These are phyloP conservation scores for Drosophila falleni DNA, from an alignment of 2,888 invertebrate genomes.

Conservation along the genomic window DNA sequence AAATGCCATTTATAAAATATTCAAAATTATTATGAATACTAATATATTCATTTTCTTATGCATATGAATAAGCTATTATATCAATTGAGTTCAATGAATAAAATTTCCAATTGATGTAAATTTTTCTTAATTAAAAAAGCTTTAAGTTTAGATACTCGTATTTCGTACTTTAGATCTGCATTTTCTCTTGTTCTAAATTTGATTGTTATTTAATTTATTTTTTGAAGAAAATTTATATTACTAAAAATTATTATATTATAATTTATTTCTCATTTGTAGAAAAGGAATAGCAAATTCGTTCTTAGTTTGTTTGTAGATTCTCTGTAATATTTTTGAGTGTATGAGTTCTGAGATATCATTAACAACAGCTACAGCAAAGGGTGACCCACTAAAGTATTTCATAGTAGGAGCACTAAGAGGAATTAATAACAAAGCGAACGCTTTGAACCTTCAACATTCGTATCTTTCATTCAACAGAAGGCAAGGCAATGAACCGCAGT, in stretches of 20 bases:
- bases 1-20: neutral
- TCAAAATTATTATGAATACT: constrained; percentile 1
- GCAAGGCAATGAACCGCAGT: constrained; percentile 65
- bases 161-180: neutral
- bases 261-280: neutral
- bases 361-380: neutral
- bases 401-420: neutral
- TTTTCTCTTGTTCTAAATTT: neutral
- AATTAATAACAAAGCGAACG: constrained; percentile 18
- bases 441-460: constrained; percentile 8
- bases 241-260: too few species aligned
- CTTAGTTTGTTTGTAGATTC: neutral
- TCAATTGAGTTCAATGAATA: constrained; percentile 22
- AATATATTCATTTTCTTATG: constrained; percentile 1
- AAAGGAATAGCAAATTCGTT: neutral
- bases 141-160: neutral
- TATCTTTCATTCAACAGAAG: constrained; percentile 22
- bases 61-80: neutral
- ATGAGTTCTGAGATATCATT: neutral
- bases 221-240: neutral
- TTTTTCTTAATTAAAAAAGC: neutral
- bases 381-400: constrained; percentile 14
- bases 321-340: neutral
- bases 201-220: too few species aligned
- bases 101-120: constrained; percentile 5